Evolutionary conservation across 2,888 invertebrate species (phyloP).

Genomic region (Coelogynopora nodosa): DNA sequence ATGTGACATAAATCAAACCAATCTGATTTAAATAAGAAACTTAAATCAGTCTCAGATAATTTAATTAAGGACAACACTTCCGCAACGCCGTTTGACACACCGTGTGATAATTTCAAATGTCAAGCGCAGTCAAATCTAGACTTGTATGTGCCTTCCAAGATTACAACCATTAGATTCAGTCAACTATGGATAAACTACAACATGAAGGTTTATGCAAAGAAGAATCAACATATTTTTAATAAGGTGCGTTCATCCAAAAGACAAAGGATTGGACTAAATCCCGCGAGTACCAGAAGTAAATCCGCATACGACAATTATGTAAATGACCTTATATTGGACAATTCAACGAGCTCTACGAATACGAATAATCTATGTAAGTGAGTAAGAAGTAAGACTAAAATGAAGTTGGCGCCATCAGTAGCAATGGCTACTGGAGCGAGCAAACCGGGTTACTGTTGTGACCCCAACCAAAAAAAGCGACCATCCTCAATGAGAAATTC

Average conservation of each 20-base stretch:
- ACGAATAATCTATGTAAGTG: neutral
- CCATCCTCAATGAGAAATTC: neutral
- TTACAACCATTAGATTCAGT: too few relatives aligned
- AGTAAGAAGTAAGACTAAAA: neutral
- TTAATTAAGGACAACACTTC: neutral
- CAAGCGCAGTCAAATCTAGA: neutral
- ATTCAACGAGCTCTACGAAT: neutral
- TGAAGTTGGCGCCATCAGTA: neutral
- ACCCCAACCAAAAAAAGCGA: neutral
- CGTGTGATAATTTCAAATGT: neutral
- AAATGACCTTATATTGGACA: neutral
- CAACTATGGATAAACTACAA: too few relatives aligned
- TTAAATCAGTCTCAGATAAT: neutral
- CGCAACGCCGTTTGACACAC: neutral
- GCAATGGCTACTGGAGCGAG: neutral
- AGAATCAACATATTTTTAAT: neutral
- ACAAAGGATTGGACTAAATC: neutral
- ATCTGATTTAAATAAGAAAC: neutral
- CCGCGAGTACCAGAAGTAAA: neutral
- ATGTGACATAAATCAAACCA: neutral
- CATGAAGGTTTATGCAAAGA: too few relatives aligned
- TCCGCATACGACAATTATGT: neutral
- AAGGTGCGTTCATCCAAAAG: neutral
- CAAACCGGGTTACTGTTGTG: too few relatives aligned
- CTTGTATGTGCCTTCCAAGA: neutral